Percentiles rank a stretch among this genome's conserved stretches.
phyloP scores from a whole-genome alignment of 2,113 vertebrate species.

The Elanus axillaris region DNA sequence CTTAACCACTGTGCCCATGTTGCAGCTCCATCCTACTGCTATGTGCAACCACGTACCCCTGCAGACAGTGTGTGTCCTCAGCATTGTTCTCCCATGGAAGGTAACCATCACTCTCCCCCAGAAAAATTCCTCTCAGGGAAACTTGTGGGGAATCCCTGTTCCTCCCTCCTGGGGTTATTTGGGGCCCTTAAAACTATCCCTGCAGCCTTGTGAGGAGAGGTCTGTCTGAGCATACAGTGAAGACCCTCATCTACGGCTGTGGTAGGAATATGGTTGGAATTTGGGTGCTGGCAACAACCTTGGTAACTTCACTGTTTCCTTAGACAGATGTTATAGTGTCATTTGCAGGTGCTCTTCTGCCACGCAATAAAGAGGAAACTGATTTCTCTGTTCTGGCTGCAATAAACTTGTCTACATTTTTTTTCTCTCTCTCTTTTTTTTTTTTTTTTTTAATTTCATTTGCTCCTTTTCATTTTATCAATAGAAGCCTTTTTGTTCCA shows the following conservation, averaged over 20 bases:
- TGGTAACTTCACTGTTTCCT: neutral
- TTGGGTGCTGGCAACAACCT: neutral
- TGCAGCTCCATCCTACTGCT: neutral
- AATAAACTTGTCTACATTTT: neutral
- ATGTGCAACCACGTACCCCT: fast-evolving
- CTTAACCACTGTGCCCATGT: neutral
- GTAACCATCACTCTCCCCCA: neutral
- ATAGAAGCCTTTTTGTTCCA: neutral
- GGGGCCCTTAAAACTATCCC: neutral
- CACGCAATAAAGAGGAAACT: neutral
- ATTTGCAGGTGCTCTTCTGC: neutral
- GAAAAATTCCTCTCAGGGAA: neutral
- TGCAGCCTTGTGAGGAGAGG: neutral
- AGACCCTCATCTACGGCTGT: neutral
- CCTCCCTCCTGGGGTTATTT: neutral
- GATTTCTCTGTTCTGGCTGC: neutral
- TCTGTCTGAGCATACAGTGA: fast-evolving
- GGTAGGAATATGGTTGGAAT: neutral
- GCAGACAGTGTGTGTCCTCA: neutral
- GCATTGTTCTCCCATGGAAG: neutral
- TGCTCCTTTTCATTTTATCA: neutral
- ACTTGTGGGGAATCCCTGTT: neutral
- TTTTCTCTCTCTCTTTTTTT: neutral
- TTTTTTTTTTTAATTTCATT: neutral
- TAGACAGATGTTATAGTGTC: neutral